These are phyloP conservation scores for Heterodera carotae DNA, from an alignment of 1,140 invertebrate species.

Conservation along the genomic window DNA sequence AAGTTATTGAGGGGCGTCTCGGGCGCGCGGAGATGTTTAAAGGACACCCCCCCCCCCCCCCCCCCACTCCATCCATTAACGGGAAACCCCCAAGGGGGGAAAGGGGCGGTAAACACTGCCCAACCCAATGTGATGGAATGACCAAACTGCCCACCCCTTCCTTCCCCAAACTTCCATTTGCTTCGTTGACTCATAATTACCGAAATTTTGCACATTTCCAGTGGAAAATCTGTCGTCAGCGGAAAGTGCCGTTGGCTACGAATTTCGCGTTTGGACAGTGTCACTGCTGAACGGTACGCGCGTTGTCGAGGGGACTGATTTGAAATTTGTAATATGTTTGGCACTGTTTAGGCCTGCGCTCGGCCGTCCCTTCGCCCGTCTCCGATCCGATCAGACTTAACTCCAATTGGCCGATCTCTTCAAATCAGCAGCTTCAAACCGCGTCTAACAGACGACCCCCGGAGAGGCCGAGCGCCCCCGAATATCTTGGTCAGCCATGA, in stretches of 20 bases:
- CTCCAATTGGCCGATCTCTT: background rate
- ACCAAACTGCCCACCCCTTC: constrained; percentile 1
- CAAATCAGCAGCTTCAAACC: background rate
- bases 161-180: background rate
- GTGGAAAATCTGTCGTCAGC: constrained; percentile 58
- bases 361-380: constrained; percentile 15
- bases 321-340: background rate
- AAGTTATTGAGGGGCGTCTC: no score
- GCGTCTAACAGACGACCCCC: constrained; percentile 37
- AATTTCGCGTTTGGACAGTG: constrained; percentile 58
- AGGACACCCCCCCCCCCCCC: no score
- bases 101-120: constrained; percentile 8
- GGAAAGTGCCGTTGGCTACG: constrained; percentile 47
- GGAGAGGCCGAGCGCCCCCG: constrained; percentile 53
- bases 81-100: background rate
- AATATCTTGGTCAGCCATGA: constrained; percentile 49
- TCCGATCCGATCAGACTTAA: constrained; percentile 22
- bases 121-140: background rate
- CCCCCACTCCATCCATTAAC: constrained; percentile 14
- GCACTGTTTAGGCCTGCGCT: background rate
- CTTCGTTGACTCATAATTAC: constrained; percentile 4
- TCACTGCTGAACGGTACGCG: constrained; percentile 23
- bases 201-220: constrained; percentile 35
- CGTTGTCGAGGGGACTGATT: background rate
- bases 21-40: no score